Base-by-base conservation (phyloP, 1,140 invertebrate genomes). In the Lordiphosa stackelbergi region DNA sequence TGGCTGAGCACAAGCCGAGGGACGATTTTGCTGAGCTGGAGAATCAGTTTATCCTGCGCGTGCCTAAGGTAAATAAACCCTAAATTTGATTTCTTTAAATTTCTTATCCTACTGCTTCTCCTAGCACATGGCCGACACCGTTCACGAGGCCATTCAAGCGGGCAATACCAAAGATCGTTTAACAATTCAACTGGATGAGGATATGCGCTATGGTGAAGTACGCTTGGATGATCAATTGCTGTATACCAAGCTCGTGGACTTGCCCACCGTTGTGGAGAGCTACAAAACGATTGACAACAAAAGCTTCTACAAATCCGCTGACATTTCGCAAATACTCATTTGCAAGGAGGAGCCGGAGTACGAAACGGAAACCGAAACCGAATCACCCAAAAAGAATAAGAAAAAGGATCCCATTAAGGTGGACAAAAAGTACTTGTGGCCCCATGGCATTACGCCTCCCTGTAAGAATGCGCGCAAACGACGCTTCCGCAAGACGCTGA, bases 281-380 rank as follows among this genome's bases (percentile, higher is more conserved):
- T 89, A 96, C 10, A 99, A 99, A 90, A 98, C 97, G 7, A 97
- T 98, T 53, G 97, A 99, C 78, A 93, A 92, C 54, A 99, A 98
- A 88, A 97, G 94, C 79, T 97, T 99, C 73, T 99, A 99, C 84
- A 99, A 99, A 90, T 97, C 96, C 10, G 97, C 97, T 0, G 97
- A 99, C 88, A 94, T 99, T 72, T 96, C 95, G 86, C 96, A 98
- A 91, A 94, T 93, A 88, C 92, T 97, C 89, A 91, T 97, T 40
- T 97, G 95, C 70, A 95, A 95, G 89, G 94, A 96, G 85, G 94
- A 95, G 69, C 94, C 95, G 41, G 94, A 96, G 81, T 92, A 92
- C 60, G 90, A 92, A 1, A 91, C 91, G 0, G 95, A 96, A 70
- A 95, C 96, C 72, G 95, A 96, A 70, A 95, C 96, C 72, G 95